These are phyloP conservation scores for Drosophila tripunctata DNA, from an alignment of 2,888 invertebrate species.

Conservation along the genomic window DNA sequence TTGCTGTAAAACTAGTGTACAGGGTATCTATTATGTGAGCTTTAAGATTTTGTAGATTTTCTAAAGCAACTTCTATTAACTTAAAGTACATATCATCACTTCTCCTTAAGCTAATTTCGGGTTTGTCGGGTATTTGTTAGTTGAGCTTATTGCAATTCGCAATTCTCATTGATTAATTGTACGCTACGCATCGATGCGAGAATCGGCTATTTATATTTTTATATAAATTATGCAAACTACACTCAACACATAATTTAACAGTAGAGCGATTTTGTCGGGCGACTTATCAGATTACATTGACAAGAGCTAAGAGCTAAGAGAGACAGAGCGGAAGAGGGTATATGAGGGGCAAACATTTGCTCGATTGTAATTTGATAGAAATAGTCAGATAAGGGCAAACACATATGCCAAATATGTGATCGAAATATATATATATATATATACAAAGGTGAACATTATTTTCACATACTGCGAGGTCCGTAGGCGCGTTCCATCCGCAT, in stretches of 20 bases:
- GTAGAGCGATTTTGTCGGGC: constrained; percentile 70
- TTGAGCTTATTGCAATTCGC: not conserved
- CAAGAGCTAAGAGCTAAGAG: not conserved
- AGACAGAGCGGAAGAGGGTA: constrained; percentile 5
- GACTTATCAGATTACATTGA: constrained; percentile 64
- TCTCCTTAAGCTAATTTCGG: no score
- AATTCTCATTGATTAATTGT: constrained; percentile 60
- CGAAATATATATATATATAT: constrained; percentile 2
- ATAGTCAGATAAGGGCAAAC: constrained; percentile 57
- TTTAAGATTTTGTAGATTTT: no score
- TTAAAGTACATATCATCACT: no score
- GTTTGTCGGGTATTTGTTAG: not conserved
- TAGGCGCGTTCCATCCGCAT: constrained; percentile 54
- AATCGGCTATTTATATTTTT: constrained; percentile 53
- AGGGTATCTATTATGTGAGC: no score
- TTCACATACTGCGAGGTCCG: not conserved
- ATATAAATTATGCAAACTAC: constrained; percentile 40
- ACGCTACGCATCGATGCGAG: constrained; percentile 60
- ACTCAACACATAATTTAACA: constrained; percentile 67
- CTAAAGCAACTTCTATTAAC: no score
- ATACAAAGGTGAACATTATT: not conserved
- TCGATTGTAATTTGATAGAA: constrained; percentile 67
- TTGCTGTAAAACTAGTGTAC: no score
- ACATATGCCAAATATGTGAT: constrained; percentile 48
- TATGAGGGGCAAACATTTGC: constrained; percentile 18